Conservation (phyloP, 2,888 invertebrate species). For the Heteromyza rotundicornis region DNA sequence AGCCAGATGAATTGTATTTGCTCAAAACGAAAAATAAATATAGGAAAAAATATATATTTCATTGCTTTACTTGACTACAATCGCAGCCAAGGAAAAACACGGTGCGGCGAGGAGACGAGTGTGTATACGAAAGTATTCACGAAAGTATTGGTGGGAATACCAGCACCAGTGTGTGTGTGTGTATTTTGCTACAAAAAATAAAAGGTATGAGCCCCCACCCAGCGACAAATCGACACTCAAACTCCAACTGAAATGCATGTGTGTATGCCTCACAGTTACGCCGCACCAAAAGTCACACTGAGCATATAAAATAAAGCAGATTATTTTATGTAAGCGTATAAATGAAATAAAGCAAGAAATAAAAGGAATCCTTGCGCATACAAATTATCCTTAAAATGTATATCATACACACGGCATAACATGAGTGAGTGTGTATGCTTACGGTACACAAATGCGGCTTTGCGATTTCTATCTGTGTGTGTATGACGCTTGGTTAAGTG, state of each 20-base stretch:
- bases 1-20: constrained; percentile 33
- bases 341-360: constrained; percentile 9
- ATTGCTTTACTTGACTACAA: neutral
- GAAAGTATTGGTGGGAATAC: neutral
- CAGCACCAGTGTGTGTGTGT: neutral
- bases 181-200: neutral
- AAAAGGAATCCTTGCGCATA: constrained; percentile 13
- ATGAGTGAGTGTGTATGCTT: constrained; percentile 7
- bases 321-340: neutral
- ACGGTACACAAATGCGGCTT: too few relatives aligned
- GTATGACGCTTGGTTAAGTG: too few relatives aligned
- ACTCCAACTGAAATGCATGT: too few relatives aligned
- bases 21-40: constrained; percentile 13
- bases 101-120: neutral
- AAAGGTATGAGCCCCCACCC: too few relatives aligned
- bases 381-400: constrained; percentile 19
- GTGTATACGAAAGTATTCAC: neutral
- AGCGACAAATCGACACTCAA: too few relatives aligned
- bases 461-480: too few relatives aligned
- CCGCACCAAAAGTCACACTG: neutral
- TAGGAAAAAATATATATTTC: neutral
- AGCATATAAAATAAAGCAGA: constrained; percentile 5
- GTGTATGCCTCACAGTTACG: too few relatives aligned
- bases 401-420: too few relatives aligned
- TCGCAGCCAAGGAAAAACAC: neutral